Evolutionary conservation across 2,113 vertebrate genomes (phyloP).

Genomic region (Leucopsar rothschildi): DNA sequence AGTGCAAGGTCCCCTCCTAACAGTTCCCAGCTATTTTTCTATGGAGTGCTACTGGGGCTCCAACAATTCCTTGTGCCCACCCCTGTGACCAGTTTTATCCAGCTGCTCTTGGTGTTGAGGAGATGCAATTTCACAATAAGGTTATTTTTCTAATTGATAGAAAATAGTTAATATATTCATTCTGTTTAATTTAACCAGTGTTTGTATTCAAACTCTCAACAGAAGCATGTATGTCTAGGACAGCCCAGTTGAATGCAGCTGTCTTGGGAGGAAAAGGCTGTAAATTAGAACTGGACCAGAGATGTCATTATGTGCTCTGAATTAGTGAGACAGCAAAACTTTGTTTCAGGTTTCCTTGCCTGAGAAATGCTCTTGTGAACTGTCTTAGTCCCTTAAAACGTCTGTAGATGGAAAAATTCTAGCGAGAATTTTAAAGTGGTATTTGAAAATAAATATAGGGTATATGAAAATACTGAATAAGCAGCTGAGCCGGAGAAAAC

Average conservation of each 20-base stretch:
- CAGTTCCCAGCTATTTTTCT: background rate
- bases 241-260: background rate
- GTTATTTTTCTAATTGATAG: background rate
- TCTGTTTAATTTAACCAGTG: background rate
- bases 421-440: constrained; percentile 57
- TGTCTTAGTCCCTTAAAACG: constrained; percentile 40
- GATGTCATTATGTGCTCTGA: constrained; percentile 2
- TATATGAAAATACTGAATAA: constrained; percentile 62
- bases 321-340: background rate
- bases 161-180: background rate
- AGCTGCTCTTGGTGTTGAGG: background rate
- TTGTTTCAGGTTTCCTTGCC: background rate
- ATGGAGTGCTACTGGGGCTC: background rate
- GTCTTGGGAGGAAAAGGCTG: background rate
- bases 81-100: background rate
- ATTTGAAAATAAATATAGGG: constrained; percentile 65
- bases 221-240: background rate
- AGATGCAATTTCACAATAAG: background rate
- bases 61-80: background rate
- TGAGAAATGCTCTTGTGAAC: constrained; percentile 51
- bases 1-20: background rate
- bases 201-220: background rate
- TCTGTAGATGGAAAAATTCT: constrained; percentile 38
- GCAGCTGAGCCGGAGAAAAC: constrained; percentile 34
- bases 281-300: background rate